Evolutionary conservation across 1,140 invertebrate species (phyloP), one percentile per base, ranked within the genome.

Genomic region (Cydia amplana): DNA sequence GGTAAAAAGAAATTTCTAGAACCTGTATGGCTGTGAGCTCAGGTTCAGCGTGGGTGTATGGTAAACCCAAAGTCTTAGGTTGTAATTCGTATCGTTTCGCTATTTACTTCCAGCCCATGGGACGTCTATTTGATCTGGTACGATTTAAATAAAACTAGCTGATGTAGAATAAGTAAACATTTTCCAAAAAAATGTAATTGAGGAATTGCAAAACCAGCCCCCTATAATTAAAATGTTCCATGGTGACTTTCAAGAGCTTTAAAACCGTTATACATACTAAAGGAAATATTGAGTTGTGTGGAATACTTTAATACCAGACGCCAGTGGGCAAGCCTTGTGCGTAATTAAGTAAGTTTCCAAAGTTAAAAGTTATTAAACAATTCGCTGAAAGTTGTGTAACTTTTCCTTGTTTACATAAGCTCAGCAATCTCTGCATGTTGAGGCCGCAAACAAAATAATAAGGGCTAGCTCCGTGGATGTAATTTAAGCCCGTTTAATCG

Each of bases 1-100:
- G 65, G 36, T 70, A 40, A 32, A 70, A 70, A 70, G 16, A 70
- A 60, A 36, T 70, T 67, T 70, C 65, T 70, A 28, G 65, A 70
- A 40, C 32, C 28, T 70, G 32, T 70, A 70, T 32, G 28, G 25
- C 28, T n/a, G 18, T 14, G 55, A 23, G 65, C 16, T 70, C 65
- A 60, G 20, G 36, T 32, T 32, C 16, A 32, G 65, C 32, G 65
- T 70, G 65, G 65, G 36, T 36, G 65, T 20, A 36, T 70, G 65
- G 43, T 70, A 43, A 43, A 70, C n/a, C 36, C 28, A 70, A 70
- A 70, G 65, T 32, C 12, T 16, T 7, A 43, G n/a, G 2, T 36
- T 18, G 4, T 70, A 16, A 67, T 67, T 67, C 64, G 32, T 70
- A 43, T 70, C 23, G 28, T 70, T 67, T 32, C n/a, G 25, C 16